Conservation (phyloP, 37 sponge, comb jelly and placozoan species). For the Eunapius fragilis region DNA sequence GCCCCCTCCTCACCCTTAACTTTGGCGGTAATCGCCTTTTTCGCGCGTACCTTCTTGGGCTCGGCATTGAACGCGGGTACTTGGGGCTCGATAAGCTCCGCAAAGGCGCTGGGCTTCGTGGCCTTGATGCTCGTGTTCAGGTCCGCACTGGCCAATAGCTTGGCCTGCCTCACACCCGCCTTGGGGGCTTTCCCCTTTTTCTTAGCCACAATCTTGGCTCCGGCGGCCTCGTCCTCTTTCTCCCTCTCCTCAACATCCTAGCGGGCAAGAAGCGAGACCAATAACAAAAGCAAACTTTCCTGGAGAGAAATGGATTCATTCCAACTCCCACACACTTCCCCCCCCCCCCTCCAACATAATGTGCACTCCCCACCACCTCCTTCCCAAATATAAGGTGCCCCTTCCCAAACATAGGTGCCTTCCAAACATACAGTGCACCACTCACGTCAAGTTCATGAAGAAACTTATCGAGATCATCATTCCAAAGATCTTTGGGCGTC, state of each 20-base stretch:
- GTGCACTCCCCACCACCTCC: too few relatives aligned
- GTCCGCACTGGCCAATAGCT: slow-evolving; percentile 14
- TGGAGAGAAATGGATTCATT: too few relatives aligned
- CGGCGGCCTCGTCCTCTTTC: slow-evolving; percentile 32
- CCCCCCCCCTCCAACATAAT: background rate
- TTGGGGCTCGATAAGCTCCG: slow-evolving; percentile 53
- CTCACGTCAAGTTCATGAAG: slow-evolving; percentile 75
- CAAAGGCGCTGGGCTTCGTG: slow-evolving; percentile 70
- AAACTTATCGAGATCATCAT: slow-evolving; percentile 81
- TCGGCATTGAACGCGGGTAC: slow-evolving; percentile 72
- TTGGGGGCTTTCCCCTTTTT: slow-evolving; percentile 39
- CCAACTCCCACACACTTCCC: too few relatives aligned
- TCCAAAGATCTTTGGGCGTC: slow-evolving; percentile 80
- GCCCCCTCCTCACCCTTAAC: background rate
- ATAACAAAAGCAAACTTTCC: background rate
- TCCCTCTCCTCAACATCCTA: slow-evolving; percentile 68
- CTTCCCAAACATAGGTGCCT: too few relatives aligned
- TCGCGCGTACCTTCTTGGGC: slow-evolving; percentile 24
- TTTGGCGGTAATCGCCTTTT: slow-evolving; percentile 10
- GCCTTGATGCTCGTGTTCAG: slow-evolving; percentile 21
- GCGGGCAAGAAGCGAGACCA: background rate
- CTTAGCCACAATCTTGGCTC: slow-evolving; percentile 42
- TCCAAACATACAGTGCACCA: too few relatives aligned
- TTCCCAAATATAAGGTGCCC: too few relatives aligned
- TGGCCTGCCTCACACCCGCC: slow-evolving; percentile 50